Conservation (phyloP, 2,797 vertebrate species). For the Pangasius sanitwongsei region DNA sequence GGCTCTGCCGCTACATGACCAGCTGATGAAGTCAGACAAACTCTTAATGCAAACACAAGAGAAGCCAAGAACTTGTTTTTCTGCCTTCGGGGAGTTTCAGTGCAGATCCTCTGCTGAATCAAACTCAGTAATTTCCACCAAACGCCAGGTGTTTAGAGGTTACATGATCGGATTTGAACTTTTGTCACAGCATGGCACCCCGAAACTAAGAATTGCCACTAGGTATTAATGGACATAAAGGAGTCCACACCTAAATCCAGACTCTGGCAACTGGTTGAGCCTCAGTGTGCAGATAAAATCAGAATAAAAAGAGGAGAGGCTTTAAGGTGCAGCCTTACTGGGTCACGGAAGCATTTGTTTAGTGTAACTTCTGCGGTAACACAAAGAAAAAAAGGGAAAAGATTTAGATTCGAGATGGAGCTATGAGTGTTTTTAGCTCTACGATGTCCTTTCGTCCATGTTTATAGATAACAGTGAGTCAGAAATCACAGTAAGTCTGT, state of each 20-base stretch:
- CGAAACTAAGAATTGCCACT: background rate
- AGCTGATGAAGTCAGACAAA: constrained; percentile 45
- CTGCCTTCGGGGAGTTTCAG: constrained; percentile 28
- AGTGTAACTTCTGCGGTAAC: background rate
- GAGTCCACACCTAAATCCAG: background rate
- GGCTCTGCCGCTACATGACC: constrained; percentile 43
- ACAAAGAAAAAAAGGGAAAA: background rate
- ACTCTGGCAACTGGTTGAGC: background rate
- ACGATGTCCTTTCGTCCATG: background rate
- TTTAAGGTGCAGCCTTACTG: background rate
- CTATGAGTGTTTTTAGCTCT: background rate
- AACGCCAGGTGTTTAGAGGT: background rate
- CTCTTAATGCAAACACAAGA: constrained; percentile 33
- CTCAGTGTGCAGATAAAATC: background rate
- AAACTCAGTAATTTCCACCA: background rate
- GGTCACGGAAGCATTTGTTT: background rate
- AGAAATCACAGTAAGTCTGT: background rate
- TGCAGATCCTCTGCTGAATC: constrained; percentile 19
- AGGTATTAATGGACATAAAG: constrained; percentile 9
- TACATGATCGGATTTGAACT: background rate
- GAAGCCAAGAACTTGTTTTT: constrained; percentile 33
- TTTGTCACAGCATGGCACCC: background rate
- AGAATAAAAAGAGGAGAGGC: background rate
- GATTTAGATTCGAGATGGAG: background rate
- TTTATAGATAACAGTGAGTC: background rate